Evolutionary conservation across 2,113 vertebrate species (phyloP), one percentile per base, ranked within the genome.

Genomic region (Eidolon helvum): DNA sequence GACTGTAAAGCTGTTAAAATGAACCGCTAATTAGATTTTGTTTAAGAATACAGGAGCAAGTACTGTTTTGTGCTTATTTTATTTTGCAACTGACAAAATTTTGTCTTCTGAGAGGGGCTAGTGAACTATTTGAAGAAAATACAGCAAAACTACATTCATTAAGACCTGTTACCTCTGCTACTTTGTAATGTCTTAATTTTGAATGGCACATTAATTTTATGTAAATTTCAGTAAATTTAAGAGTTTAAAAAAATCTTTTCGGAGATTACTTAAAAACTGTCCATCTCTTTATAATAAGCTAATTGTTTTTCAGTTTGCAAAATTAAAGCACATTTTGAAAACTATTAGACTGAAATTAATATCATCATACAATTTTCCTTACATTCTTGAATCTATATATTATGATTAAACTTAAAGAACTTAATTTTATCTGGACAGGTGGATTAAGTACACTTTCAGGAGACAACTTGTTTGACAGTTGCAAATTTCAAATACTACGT

Each of bases 91-190:
- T 79, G 92, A 75, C 30, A 79, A 40, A 90, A 68, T 38, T 55
- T 71, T 94, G n/a, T 75, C 66, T 96, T 95, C 45, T 90, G 91
- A 91, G 82, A 77, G 69, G 66, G 77, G 30, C 35, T 94, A 6
- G 45, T 82, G 77, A 95, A 92, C 26, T 96, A 69, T 83, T 88
- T 35, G 55, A 88, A 78, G 66, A 87, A 96, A 94, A 98, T 43
- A 87, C 10, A 43, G 35, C 45, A 75, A 89, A 96, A 96, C 83
- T 94, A 57, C 11, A n/a, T 95, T 90, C 33, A 45, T 86, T 86
- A 75, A 97, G 83, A 98, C 95, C 91, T 97, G 96, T 97, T 98
- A 97, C 74, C 93, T 94, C 33, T 53, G 77, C 15, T 89, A 43
- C 85, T 95, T 72, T 45, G n/a, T 12, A 38, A 2, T 55, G 38